Conservation (phyloP, 2,797 vertebrate species). For the Alauda arvensis region DNA sequence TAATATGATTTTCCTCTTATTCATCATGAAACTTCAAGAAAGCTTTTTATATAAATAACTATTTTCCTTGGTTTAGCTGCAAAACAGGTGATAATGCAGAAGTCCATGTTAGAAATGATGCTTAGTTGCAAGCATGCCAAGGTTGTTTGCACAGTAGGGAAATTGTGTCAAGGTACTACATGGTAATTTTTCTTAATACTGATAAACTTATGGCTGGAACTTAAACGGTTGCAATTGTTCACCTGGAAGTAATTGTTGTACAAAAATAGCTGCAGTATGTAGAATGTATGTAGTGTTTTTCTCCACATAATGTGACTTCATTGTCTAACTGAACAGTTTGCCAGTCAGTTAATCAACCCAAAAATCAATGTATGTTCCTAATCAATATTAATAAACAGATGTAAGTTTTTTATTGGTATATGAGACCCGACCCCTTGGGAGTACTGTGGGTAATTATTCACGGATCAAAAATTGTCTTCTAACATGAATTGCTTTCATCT, state of each 20-base stretch:
- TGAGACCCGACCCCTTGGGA: neutral
- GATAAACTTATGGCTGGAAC: neutral
- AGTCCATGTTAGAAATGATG: neutral
- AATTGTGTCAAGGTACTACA: neutral
- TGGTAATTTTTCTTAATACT: neutral
- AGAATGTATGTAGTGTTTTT: neutral
- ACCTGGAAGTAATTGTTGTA: neutral
- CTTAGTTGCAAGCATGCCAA: neutral
- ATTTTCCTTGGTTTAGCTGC: neutral
- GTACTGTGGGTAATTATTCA: neutral
- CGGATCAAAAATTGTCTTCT: neutral
- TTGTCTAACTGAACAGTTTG: neutral
- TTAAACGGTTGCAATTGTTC: neutral
- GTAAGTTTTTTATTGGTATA: neutral
- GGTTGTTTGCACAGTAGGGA: neutral
- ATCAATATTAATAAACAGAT: neutral
- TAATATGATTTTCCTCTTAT: neutral
- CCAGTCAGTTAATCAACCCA: neutral
- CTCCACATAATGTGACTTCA: neutral
- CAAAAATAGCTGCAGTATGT: neutral
- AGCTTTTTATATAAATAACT: neutral
- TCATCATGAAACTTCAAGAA: neutral
- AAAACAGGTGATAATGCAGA: neutral
- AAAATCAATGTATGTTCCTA: neutral
- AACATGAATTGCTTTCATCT: neutral